Conservation (phyloP, 92 coral and sea anemone species). For the Plumapathes pennacea region DNA sequence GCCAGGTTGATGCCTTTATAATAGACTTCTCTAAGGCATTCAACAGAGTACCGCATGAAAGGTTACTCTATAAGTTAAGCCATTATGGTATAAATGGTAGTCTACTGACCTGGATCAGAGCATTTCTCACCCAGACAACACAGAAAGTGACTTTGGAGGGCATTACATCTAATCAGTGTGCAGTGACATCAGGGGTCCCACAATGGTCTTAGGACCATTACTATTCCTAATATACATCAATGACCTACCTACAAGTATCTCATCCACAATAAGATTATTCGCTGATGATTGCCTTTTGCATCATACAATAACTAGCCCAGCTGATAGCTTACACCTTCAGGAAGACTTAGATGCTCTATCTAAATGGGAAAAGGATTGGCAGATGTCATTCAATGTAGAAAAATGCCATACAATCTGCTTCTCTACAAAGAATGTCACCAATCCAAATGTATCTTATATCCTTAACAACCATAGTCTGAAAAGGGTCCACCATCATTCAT, state of each 20-base stretch:
- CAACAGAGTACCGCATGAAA: conserved; percentile 14
- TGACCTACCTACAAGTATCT: too few relatives aligned
- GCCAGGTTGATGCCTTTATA: conserved; percentile 13
- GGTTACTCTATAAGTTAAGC: conserved; percentile 14
- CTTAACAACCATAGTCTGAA: conserved; percentile 24
- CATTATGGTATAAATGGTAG: too few relatives aligned
- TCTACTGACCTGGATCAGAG: conserved; percentile 18
- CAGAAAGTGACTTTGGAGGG: conserved; percentile 29
- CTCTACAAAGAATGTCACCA: conserved; percentile 1
- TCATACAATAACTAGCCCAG: conserved; percentile 14
- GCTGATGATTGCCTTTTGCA: not conserved
- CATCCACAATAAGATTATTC: conserved; percentile 1
- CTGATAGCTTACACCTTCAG: conserved; percentile 8
- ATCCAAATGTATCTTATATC: conserved; percentile 14
- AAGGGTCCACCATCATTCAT: conserved; percentile 33
- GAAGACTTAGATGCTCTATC: conserved; percentile 1
- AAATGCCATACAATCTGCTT: conserved; percentile 12
- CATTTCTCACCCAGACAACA: conserved; percentile 24
- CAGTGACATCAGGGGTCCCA: conserved; percentile 17
- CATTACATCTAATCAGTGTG: conserved; percentile 5
- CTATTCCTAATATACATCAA: too few relatives aligned
- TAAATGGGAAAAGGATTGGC: conserved; percentile 22
- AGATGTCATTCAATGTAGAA: conserved; percentile 7
- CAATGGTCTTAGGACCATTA: too few relatives aligned
- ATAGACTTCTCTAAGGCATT: conserved; percentile 16